These are phyloP conservation scores for Chelonus formosanus DNA, from an alignment of 2,888 invertebrate species.

Conservation along the genomic window DNA sequence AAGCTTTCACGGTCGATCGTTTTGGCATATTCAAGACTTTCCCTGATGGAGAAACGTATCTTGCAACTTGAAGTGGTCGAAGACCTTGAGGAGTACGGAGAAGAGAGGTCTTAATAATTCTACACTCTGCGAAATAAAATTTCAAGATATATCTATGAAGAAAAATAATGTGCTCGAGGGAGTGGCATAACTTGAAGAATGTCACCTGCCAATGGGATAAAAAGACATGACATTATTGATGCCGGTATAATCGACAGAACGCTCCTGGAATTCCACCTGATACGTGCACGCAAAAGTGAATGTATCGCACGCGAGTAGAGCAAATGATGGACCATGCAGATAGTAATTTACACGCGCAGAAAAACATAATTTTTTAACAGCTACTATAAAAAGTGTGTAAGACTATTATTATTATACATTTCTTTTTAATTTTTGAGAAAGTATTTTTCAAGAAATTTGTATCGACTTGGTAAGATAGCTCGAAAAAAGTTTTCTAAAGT, in stretches of 20 bases:
- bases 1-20: constrained; percentile 34
- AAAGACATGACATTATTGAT: constrained; percentile 17
- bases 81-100: constrained; percentile 27
- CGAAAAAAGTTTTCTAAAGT: too few species aligned
- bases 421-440: too few species aligned
- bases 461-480: too few species aligned
- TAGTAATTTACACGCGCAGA: not conserved
- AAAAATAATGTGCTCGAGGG: constrained; percentile 16
- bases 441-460: too few species aligned
- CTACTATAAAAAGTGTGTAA: too few species aligned
- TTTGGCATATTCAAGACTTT: constrained; percentile 33
- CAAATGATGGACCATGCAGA: constrained; percentile 11
- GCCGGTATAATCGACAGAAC: constrained; percentile 20
- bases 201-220: constrained; percentile 30
- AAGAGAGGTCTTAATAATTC: constrained; percentile 8
- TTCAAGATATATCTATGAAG: not conserved
- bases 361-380: constrained; percentile 5
- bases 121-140: not conserved
- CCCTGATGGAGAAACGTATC: constrained; percentile 34
- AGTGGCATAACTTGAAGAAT: constrained; percentile 33
- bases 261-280: constrained; percentile 30
- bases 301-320: constrained; percentile 18
- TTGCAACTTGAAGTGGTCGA: not conserved
- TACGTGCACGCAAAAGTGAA: constrained; percentile 29
- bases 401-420: too few species aligned